phyloP scores from a whole-genome alignment of 2,888 invertebrate species.

The Crioceris asparagi region DNA sequence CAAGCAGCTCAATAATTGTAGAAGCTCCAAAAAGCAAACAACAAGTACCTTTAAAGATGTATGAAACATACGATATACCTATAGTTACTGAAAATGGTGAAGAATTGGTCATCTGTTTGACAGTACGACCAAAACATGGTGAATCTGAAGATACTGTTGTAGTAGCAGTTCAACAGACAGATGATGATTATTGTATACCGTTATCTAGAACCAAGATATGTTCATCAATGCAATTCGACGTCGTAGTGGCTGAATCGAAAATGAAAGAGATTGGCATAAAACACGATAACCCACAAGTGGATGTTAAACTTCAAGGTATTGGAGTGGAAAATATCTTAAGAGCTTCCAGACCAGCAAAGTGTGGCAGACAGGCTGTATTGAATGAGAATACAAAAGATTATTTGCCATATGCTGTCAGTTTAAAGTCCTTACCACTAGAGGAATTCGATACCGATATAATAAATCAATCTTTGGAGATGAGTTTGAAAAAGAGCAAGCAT shows the following conservation, averaged over 20 bases:
- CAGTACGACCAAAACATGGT: slow-evolving; percentile 5
- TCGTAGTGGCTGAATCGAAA: slow-evolving; percentile 19
- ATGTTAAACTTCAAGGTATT: no score
- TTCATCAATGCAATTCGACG: slow-evolving; percentile 25
- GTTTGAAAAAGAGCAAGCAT: slow-evolving; percentile 21
- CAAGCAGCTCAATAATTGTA: slow-evolving; percentile 13
- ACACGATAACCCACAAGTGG: slow-evolving; percentile 19
- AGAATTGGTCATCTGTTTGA: slow-evolving; percentile 21
- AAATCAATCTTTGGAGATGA: slow-evolving; percentile 24
- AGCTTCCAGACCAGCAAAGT: slow-evolving; percentile 28
- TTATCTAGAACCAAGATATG: slow-evolving; percentile 23
- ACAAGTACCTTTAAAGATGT: background rate
- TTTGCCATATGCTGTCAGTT: slow-evolving; percentile 26
- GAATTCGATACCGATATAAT: slow-evolving; percentile 23
- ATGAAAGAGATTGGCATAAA: slow-evolving; percentile 19
- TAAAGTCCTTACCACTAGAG: slow-evolving; percentile 25
- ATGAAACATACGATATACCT: background rate
- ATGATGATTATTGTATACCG: slow-evolving; percentile 16
- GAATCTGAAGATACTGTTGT: no score
- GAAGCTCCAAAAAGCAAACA: slow-evolving; percentile 2
- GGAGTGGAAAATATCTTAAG: slow-evolving; percentile 25
- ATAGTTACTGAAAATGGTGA: slow-evolving; percentile 16
- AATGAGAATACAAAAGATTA: slow-evolving; percentile 23
- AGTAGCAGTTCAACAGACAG: no score
- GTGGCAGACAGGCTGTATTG: slow-evolving; percentile 25